These are phyloP conservation scores for Neogale vison DNA, from an alignment of 2,113 vertebrate species.

Conservation along the genomic window DNA sequence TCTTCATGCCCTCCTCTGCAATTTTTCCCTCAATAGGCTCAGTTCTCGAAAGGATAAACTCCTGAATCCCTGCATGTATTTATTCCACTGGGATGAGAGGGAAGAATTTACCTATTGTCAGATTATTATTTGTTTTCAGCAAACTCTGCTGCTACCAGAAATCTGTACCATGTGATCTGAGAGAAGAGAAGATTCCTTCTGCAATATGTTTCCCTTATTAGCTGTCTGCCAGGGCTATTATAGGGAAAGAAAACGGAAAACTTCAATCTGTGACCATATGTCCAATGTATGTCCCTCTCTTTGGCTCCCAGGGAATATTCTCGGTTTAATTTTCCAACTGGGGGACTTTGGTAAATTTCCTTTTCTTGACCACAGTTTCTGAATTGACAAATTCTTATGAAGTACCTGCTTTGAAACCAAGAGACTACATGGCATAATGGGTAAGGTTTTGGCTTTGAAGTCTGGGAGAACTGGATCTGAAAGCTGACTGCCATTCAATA, in stretches of 20 bases:
- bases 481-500: neutral
- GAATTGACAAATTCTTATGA: conserved; percentile 7
- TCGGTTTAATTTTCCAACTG: conserved; percentile 43
- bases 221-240: conserved; percentile 66
- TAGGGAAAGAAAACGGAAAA: conserved; percentile 68
- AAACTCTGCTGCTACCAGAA: conserved; percentile 52
- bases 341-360: conserved; percentile 42
- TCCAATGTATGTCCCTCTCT: conserved; percentile 60
- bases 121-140: conserved; percentile 58
- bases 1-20: neutral
- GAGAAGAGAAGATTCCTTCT: conserved; percentile 50
- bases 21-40: neutral
- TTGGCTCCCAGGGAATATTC: conserved; percentile 25
- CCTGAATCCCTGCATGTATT: neutral
- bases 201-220: conserved; percentile 76
- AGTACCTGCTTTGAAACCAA: conserved; percentile 26
- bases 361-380: conserved; percentile 41
- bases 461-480: neutral
- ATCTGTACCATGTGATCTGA: conserved; percentile 45
- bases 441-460: neutral
- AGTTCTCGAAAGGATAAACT: neutral
- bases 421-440: neutral
- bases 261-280: conserved; percentile 73
- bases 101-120: conserved; percentile 1
- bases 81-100: neutral